Evolutionary conservation across 2,113 vertebrate species (phyloP), one percentile per base, ranked within the genome.

Genomic region (Ameiurus melas): DNA sequence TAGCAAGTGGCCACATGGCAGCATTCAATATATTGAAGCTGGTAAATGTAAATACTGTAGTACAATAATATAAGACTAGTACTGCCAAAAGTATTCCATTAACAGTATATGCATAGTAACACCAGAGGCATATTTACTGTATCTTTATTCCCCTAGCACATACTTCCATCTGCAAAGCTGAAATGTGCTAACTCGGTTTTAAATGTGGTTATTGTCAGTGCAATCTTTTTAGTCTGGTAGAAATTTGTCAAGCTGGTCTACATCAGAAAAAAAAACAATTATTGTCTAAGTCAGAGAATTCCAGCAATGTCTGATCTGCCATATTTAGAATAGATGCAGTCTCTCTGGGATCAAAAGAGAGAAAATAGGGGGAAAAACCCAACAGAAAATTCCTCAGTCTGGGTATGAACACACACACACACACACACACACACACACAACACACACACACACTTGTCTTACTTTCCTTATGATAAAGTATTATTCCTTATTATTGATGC

Each of bases 351-450:
- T 62, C 57, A 83, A 83, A 83, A 27, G 58, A 36, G 12, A 62
- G 80, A 83, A 83, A 83, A 83, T 27, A 39, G 80, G 43, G 33
- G 12, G 20, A 43, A 83, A 62, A 83, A 83, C 33, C 30, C 57
- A 62, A 62, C 20, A 58, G 20, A 62, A 62, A 55, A 83, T 83
- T 83, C 57, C 58, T 83, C 14, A 60, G 80, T 58, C 55, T 81
- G 79, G 79, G 55, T 58, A 83, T 27, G 33, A 33, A 81, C 2
- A 58, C 19, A 81, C 53, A 57, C 78, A 58, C n/a, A 55, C 14
- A 53, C 77, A 55, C 77, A 79, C 43, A 27, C 25, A 33, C 53
- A 58, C 19, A 22, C 79, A 55, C 77, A 79, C 25, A 57, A 47
- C 73, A 55, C 25, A 51, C 47, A 51, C 47, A 51, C 47, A 79